phyloP scores from a whole-genome alignment of 2,797 vertebrate species.

The Otolemur crassicaudatus region DNA sequence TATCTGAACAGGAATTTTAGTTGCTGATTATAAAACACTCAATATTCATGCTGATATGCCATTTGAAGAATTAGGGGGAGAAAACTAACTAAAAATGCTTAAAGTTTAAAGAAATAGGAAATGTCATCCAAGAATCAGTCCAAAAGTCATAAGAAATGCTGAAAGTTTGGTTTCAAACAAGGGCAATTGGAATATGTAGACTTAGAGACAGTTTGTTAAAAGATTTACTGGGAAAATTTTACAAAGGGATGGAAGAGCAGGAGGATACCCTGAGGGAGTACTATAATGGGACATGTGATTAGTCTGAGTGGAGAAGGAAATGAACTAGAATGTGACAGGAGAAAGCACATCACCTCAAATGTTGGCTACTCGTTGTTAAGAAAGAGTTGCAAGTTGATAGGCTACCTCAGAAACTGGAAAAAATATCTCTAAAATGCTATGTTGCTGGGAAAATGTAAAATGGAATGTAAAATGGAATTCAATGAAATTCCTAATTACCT shows the following conservation, averaged over 20 bases:
- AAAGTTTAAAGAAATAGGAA: constrained; percentile 44
- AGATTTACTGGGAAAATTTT: not conserved
- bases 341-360: not conserved
- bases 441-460: not conserved
- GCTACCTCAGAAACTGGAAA: not conserved
- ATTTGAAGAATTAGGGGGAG: not conserved
- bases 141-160: not conserved
- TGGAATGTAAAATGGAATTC: not conserved
- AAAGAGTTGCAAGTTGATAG: not conserved
- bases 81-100: constrained; percentile 22
- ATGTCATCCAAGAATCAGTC: not conserved
- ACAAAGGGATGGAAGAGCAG: not conserved
- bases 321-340: not conserved
- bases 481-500: not conserved
- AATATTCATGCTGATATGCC: not conserved
- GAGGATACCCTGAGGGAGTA: too few species aligned
- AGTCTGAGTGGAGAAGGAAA: not conserved
- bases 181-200: not conserved
- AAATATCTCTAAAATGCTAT: not conserved
- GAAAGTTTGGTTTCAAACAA: not conserved
- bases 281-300: not conserved
- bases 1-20: not conserved
- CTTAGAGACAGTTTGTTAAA: not conserved
- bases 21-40: not conserved
- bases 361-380: not conserved